A percentile compares a stretch with the other conserved stretches of the same genome.
These are phyloP conservation scores for Lamprologus ornatipinnis DNA, from an alignment of 2,113 vertebrate species.

Conservation along the genomic window DNA sequence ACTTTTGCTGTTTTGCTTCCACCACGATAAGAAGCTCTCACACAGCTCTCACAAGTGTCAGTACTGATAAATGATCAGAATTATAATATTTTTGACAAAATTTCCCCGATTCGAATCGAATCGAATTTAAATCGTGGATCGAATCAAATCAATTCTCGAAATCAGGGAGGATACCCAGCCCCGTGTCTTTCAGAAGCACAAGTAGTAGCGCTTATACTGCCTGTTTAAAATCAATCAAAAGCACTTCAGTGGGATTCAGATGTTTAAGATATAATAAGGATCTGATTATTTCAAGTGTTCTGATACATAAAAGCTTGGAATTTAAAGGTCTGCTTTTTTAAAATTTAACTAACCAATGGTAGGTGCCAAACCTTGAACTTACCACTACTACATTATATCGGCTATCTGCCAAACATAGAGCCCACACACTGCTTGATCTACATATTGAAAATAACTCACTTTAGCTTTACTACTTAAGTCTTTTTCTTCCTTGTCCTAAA, in stretches of 20 bases:
- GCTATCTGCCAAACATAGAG: not conserved
- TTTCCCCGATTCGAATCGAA: accelerated
- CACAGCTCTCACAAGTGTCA: not conserved
- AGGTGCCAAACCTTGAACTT: not conserved
- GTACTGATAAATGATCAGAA: not conserved
- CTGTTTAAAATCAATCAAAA: not conserved
- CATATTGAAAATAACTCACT: not conserved
- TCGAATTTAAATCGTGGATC: accelerated
- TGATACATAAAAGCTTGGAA: not conserved
- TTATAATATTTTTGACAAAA: not conserved
- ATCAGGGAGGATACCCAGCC: not conserved
- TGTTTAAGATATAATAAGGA: too few species aligned
- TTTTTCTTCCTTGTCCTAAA: not conserved
- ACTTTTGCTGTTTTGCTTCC: not conserved
- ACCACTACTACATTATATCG: not conserved
- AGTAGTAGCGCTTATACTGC: not conserved
- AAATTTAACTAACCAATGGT: not conserved
- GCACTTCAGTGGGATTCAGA: not conserved
- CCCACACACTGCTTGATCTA: not conserved
- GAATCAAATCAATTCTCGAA: not conserved
- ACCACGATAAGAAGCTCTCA: not conserved
- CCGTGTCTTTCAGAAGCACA: not conserved
- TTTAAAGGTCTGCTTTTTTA: not conserved
- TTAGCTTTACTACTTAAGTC: not conserved
- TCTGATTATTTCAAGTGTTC: not conserved